phyloP scores from a whole-genome alignment of 2,113 vertebrate species.

The Rhizomys pruinosus region DNA sequence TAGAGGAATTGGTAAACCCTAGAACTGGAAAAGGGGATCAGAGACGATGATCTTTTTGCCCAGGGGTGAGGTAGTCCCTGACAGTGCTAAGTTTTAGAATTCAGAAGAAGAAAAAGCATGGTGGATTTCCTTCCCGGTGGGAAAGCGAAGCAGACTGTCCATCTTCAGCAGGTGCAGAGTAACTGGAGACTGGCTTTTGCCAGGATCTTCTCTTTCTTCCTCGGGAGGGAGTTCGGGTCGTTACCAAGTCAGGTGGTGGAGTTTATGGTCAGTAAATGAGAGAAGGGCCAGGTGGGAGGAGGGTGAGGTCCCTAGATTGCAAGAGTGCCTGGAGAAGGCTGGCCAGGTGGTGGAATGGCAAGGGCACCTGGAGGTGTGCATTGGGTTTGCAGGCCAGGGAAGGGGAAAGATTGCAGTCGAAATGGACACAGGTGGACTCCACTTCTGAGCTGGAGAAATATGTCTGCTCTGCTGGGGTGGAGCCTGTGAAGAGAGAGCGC shows the following conservation, averaged over 20 bases:
- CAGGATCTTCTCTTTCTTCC: neutral
- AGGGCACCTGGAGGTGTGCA: neutral
- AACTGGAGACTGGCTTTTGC: neutral
- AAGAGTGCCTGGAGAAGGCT: neutral
- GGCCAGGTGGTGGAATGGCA: neutral
- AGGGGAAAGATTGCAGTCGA: fast-evolving
- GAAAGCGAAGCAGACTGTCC: neutral
- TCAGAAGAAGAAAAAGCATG: neutral
- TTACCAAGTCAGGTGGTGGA: neutral
- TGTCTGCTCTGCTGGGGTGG: neutral
- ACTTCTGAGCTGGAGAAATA: neutral
- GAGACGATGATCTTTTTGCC: neutral
- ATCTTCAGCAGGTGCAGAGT: neutral
- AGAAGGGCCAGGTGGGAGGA: neutral
- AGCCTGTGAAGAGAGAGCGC: neutral
- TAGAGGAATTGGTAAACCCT: neutral
- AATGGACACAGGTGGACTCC: neutral
- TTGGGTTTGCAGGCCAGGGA: neutral
- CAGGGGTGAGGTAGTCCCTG: neutral
- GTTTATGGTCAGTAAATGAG: neutral
- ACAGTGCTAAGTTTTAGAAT: neutral
- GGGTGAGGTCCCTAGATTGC: fast-evolving
- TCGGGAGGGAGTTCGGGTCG: neutral
- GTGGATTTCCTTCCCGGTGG: neutral
- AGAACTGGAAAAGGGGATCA: neutral